These are phyloP conservation scores for Aspidoscelis tigris DNA, from an alignment of 2,113 vertebrate genomes.

Conservation along the genomic window DNA sequence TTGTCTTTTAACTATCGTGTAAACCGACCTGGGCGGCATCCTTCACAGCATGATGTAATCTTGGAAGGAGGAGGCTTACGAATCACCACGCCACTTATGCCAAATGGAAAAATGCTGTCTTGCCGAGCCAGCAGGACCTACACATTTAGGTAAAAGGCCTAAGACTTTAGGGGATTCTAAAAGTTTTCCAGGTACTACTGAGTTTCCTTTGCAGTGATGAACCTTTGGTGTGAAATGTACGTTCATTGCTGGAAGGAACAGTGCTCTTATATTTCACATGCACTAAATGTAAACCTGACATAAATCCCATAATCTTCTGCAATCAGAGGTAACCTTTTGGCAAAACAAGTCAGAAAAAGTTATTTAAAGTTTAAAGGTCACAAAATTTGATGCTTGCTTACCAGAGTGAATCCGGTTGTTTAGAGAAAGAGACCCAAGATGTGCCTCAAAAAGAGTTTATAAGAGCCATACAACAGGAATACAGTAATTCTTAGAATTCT, in stretches of 20 bases:
- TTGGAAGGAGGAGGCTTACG: conserved; percentile 85
- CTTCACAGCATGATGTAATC: conserved; percentile 83
- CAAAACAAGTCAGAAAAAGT: neutral
- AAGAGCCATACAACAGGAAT: no score
- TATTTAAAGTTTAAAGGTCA: neutral
- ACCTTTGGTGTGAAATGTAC: neutral
- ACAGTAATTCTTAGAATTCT: no score
- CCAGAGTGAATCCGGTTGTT: neutral
- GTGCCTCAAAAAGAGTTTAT: no score
- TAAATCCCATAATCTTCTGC: neutral
- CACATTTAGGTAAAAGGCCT: conserved; percentile 81
- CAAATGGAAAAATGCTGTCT: conserved; percentile 78
- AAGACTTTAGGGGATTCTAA: neutral
- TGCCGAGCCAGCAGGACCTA: conserved; percentile 85
- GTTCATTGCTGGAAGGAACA: neutral
- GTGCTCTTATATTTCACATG: neutral
- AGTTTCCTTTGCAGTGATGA: neutral
- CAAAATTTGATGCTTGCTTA: neutral
- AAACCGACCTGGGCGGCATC: conserved; percentile 82
- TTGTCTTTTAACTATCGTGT: conserved; percentile 88
- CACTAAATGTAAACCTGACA: neutral
- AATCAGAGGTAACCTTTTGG: neutral
- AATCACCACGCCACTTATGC: conserved; percentile 80
- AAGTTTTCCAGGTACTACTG: neutral
- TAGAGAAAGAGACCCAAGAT: neutral